A percentile compares a stretch with the other conserved stretches of the same genome.
phyloP scores from a whole-genome alignment of 23 tunicate genomes.

The Diplosoma virens region DNA sequence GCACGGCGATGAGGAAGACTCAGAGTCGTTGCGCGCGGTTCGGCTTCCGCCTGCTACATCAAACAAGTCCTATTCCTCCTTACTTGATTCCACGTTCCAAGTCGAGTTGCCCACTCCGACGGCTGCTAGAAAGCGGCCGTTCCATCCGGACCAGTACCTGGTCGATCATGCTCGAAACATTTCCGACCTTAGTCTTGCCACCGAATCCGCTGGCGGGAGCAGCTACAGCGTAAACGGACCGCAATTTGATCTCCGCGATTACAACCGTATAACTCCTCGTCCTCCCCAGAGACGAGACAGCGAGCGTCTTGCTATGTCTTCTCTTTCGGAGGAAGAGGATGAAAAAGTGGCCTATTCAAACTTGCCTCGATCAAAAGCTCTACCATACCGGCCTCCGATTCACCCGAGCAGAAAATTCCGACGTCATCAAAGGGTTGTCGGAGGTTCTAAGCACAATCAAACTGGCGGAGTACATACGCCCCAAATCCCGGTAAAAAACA shows the following conservation, averaged over 20 bases:
- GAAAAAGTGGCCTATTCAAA: constrained; percentile 6
- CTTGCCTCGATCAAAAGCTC: not conserved
- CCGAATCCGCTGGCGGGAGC: constrained; percentile 31
- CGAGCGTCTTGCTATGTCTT: constrained; percentile 51
- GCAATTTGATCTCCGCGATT: not conserved
- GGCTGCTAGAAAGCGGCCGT: constrained; percentile 26
- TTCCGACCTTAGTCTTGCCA: constrained; percentile 42
- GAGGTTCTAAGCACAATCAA: too few species aligned
- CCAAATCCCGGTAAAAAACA: too few species aligned
- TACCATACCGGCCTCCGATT: constrained; percentile 36
- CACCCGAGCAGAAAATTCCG: constrained; percentile 9
- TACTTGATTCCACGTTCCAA: constrained; percentile 27
- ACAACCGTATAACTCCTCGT: constrained; percentile 1
- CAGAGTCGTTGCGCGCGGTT: not conserved
- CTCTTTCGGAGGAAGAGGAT: constrained; percentile 51
- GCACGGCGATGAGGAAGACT: constrained; percentile 36
- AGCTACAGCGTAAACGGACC: not conserved
- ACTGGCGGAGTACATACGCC: too few species aligned
- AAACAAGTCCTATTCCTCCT: constrained; percentile 52
- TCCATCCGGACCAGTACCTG: constrained; percentile 60
- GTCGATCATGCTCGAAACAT: constrained; percentile 21
- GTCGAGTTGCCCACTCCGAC: constrained; percentile 51
- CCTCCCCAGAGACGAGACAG: constrained; percentile 54
- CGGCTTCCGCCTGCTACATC: constrained; percentile 30
- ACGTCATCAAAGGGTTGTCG: not conserved